Evolutionary conservation across 2,797 vertebrate genomes (phyloP).

Genomic region (Tolypeutes matacus): DNA sequence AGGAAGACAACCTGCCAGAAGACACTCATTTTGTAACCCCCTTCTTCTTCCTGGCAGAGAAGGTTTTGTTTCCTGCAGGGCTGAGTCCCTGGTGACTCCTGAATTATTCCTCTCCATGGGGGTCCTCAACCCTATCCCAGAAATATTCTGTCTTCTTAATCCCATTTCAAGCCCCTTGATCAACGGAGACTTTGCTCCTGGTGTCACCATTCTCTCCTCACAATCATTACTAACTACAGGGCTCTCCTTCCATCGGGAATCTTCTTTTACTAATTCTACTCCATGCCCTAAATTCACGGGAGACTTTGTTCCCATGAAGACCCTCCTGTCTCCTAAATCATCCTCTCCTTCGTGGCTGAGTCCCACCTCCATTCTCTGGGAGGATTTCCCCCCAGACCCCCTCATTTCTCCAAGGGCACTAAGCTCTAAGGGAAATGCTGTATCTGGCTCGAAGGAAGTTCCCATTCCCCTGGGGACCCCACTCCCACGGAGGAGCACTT

Average conservation of each 20-base stretch:
- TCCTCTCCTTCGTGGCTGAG: background rate
- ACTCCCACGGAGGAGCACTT: slow-evolving; percentile 35
- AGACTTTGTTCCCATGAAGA: background rate
- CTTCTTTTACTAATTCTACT: slow-evolving; percentile 37
- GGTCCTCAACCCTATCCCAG: background rate
- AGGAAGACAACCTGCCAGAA: background rate
- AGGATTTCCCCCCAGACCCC: background rate
- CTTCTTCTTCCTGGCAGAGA: slow-evolving; percentile 37
- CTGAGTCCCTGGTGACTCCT: background rate
- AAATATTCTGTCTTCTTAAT: slow-evolving; percentile 18
- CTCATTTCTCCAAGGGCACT: background rate
- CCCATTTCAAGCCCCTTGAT: background rate
- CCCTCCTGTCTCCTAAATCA: slow-evolving; percentile 21
- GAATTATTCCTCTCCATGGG: background rate
- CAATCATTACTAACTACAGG: background rate
- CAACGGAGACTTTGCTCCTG: background rate
- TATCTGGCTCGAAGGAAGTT: background rate
- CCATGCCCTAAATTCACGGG: background rate
- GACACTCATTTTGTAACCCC: slow-evolving; percentile 12
- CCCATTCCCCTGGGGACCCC: background rate
- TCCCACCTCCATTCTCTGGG: background rate
- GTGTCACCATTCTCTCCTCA: background rate
- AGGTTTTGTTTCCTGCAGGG: slow-evolving; percentile 14
- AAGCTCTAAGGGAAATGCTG: background rate
- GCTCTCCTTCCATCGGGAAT: background rate